Conservation (phyloP, 2,888 invertebrate genomes). For the Caradrina clavipalpis region DNA sequence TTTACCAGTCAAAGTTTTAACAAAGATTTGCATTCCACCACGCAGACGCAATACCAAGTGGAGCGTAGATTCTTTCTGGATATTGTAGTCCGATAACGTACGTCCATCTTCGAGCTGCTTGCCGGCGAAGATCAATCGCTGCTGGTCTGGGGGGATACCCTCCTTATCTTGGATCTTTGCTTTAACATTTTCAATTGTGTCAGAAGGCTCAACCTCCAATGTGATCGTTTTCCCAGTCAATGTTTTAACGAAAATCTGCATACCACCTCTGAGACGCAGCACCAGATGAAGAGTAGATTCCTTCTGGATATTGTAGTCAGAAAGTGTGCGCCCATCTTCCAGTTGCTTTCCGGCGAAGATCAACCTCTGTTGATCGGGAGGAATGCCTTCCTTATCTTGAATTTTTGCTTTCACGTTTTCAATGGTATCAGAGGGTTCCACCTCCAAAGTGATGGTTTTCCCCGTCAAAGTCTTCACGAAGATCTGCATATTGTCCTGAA, state of each 20-base stretch:
- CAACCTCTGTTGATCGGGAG: slow-evolving; percentile 35
- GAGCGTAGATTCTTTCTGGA: slow-evolving; percentile 32
- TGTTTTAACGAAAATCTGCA: slow-evolving; percentile 43
- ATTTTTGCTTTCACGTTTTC: slow-evolving; percentile 60
- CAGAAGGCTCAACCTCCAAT: slow-evolving; percentile 52
- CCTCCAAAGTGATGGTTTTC: slow-evolving; percentile 57
- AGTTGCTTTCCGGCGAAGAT: slow-evolving; percentile 39
- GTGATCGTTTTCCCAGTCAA: slow-evolving; percentile 59
- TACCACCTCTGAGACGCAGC: slow-evolving; percentile 30
- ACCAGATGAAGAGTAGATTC: slow-evolving; percentile 34
- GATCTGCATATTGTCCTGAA: slow-evolving; percentile 74
- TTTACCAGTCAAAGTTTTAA: slow-evolving; percentile 56
- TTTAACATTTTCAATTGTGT: slow-evolving; percentile 56
- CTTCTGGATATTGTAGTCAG: slow-evolving; percentile 40
- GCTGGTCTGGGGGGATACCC: slow-evolving; percentile 57
- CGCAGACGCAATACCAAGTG: slow-evolving; percentile 33
- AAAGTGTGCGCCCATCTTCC: slow-evolving; percentile 34
- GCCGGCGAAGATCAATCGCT: slow-evolving; percentile 55
- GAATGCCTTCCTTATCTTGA: slow-evolving; percentile 59
- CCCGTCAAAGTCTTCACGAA: slow-evolving; percentile 55
- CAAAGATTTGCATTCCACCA: slow-evolving; percentile 49
- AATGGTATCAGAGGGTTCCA: slow-evolving; percentile 57
- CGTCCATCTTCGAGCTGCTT: slow-evolving; percentile 45
- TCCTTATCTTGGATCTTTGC: slow-evolving; percentile 58
- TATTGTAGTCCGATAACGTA: slow-evolving; percentile 49